Evolutionary conservation across 2,113 vertebrate genomes (phyloP).

Genomic region (Balaeniceps rex): DNA sequence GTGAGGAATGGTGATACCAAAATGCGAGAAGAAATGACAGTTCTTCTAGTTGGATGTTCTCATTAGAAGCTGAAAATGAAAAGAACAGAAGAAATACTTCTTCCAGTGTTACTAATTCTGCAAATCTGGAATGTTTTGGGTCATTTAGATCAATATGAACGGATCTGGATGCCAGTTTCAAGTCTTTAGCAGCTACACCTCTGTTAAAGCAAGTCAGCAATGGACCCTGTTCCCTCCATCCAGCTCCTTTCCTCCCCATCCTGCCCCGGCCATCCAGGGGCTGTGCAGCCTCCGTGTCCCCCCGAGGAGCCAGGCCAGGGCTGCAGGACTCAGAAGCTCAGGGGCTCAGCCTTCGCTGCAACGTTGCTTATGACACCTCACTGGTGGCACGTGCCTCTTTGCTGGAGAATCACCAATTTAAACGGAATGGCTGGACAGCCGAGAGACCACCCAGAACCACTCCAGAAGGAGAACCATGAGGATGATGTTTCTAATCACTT

Average conservation of each 20-base stretch:
- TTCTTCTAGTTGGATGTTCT: not conserved
- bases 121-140: not conserved
- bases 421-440: not conserved
- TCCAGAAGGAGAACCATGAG: not conserved
- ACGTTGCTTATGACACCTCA: not conserved
- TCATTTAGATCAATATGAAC: not conserved
- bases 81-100: not conserved
- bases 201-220: not conserved
- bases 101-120: not conserved
- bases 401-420: not conserved
- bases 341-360: not conserved
- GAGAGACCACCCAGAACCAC: not conserved
- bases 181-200: not conserved
- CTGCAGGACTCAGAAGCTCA: rapidly evolving
- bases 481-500: not conserved
- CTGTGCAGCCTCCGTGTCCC: not conserved
- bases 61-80: not conserved
- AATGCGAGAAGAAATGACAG: not conserved
- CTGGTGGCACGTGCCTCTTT: not conserved
- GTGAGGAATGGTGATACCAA: not conserved
- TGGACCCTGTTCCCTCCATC: not conserved
- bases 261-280: too few relatives aligned
- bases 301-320: not conserved
- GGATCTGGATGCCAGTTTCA: not conserved
- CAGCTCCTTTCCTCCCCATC: not conserved